phyloP scores from a whole-genome alignment of 2,797 vertebrate species.

The Hyperoplus immaculatus region DNA sequence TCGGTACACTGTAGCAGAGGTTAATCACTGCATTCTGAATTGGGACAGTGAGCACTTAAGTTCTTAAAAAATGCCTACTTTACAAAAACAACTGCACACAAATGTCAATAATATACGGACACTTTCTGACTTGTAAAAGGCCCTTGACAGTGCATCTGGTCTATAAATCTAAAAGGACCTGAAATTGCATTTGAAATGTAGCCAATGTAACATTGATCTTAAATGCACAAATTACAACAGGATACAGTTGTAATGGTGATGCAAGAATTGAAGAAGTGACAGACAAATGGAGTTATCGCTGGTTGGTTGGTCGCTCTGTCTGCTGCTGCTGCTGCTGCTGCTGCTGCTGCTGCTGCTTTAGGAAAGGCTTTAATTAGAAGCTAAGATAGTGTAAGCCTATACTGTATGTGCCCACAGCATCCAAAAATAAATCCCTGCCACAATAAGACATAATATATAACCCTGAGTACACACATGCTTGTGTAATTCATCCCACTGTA shows the following conservation, averaged over 20 bases:
- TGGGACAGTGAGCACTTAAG: neutral
- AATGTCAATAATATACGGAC: neutral
- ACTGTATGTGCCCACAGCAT: conserved; percentile 41
- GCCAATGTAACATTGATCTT: neutral
- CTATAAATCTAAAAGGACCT: neutral
- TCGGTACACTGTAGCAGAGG: neutral
- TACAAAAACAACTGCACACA: neutral
- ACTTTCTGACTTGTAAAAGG: neutral
- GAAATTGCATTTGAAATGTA: neutral
- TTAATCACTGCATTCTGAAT: neutral
- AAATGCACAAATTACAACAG: neutral
- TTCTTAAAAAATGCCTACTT: neutral
- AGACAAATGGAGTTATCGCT: conserved; percentile 22
- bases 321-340: conserved; percentile 6
- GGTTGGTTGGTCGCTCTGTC: conserved; percentile 39
- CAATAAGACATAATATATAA: conserved; percentile 33
- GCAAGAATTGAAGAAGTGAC: conserved; percentile 32
- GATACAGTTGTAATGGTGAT: conserved; percentile 27
- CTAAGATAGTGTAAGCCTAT: conserved; percentile 48
- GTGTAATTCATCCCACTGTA: neutral
- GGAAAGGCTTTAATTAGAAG: conserved; percentile 61
- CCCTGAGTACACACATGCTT: conserved; percentile 1
- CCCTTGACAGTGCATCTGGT: neutral
- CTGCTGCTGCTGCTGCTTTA: too few species aligned
- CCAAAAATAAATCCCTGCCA: conserved; percentile 52